Evolutionary conservation across 37 sponge, comb jelly and placozoan species (phyloP).

Genomic region (Beroe forskalii): DNA sequence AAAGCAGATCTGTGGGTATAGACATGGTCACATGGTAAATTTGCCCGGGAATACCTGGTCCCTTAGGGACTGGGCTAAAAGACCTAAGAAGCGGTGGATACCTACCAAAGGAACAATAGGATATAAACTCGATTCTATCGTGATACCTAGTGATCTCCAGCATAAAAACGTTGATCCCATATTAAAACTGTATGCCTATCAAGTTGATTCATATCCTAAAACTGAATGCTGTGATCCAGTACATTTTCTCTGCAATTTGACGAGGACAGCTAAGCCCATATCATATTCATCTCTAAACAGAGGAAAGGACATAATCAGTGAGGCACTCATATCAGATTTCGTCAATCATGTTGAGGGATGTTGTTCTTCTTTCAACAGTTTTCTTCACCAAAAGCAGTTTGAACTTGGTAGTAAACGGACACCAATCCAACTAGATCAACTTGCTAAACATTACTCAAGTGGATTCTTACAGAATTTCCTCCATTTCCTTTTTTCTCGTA

Average conservation of each 20-base stretch:
- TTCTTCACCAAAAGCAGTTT: neutral
- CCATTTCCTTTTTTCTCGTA: neutral
- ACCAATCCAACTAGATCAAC: neutral
- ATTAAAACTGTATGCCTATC: neutral
- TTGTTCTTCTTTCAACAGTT: neutral
- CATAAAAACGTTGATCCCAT: neutral
- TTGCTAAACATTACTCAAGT: neutral
- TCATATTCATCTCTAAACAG: neutral
- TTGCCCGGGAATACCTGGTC: neutral
- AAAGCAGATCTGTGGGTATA: no score
- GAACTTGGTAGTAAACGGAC: neutral
- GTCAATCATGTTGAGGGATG: neutral
- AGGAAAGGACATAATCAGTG: neutral
- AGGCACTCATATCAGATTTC: neutral
- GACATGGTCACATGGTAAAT: constrained; percentile 50
- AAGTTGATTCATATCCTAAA: neutral
- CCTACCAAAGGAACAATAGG: neutral
- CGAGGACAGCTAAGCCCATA: neutral
- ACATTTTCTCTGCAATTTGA: neutral
- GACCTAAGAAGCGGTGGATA: neutral
- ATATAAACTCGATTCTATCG: neutral
- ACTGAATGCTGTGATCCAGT: constrained; percentile 5
- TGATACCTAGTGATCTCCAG: neutral
- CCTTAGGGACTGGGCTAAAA: neutral
- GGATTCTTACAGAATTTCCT: neutral